Conservation (phyloP, 2,888 invertebrate species). For the Macaria liturata region DNA sequence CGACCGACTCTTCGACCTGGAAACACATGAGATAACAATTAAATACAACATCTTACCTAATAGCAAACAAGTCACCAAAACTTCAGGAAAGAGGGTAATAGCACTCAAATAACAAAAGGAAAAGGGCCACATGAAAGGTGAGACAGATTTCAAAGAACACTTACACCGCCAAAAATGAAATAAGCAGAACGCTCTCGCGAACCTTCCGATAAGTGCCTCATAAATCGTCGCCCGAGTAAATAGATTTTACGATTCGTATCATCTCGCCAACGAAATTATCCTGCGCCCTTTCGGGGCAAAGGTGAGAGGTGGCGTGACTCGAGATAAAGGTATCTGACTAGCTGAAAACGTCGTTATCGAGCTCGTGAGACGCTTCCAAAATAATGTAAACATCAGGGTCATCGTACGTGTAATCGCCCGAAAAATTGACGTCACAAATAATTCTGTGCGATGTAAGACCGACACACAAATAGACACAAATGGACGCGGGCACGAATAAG, state of each 20-base stretch:
- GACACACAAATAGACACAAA: conserved; percentile 46
- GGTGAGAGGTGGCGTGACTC: conserved; percentile 19
- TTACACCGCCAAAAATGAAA: conserved; percentile 28
- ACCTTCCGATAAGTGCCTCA: conserved; percentile 30
- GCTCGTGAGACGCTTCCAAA: conserved; percentile 14
- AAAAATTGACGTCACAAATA: conserved; percentile 62
- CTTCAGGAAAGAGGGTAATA: conserved; percentile 1
- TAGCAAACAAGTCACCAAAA: too few relatives aligned
- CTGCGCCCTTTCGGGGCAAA: conserved; percentile 25
- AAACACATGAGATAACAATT: conserved; percentile 47
- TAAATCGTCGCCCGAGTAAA: conserved; percentile 30
- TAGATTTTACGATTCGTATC: conserved; percentile 25
- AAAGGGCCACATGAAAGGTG: conserved; percentile 22
- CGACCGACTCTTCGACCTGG: conserved; percentile 95
- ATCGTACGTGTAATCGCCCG: conserved; percentile 62
- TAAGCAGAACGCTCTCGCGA: conserved; percentile 27
- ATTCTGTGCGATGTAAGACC: conserved; percentile 33
- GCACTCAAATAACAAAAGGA: conserved; percentile 7
- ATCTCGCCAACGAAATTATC: conserved; percentile 25
- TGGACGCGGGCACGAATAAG: conserved; percentile 38
- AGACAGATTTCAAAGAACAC: conserved; percentile 24
- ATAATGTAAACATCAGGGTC: conserved; percentile 52
- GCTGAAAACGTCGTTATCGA: conserved; percentile 20
- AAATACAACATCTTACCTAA: conserved; percentile 4
- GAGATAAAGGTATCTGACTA: conserved; percentile 19